These are phyloP conservation scores for Xenopus tropicalis DNA, from an alignment of 2,113 vertebrate species.

Conservation along the genomic window DNA sequence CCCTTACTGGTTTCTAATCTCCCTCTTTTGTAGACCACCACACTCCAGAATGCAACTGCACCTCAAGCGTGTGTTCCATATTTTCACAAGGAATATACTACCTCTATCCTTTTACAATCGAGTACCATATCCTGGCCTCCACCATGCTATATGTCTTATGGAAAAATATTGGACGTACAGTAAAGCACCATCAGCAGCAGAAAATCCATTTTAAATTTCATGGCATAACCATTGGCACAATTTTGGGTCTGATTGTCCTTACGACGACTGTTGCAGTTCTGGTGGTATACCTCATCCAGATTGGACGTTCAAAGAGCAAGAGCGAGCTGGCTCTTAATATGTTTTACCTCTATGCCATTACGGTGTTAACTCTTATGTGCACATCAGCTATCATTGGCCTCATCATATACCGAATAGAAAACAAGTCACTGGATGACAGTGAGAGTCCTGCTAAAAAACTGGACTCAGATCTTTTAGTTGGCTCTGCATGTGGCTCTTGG, in stretches of 20 bases:
- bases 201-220: constrained; percentile 63
- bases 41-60: constrained; percentile 83
- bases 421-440: constrained; percentile 71
- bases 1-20: neutral
- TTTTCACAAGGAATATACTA: constrained; percentile 86
- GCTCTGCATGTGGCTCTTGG: constrained; percentile 88
- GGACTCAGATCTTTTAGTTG: constrained; percentile 82
- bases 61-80: constrained; percentile 73
- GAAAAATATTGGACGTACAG: constrained; percentile 89
- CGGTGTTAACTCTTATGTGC: constrained; percentile 80
- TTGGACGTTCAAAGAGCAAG: constrained; percentile 70
- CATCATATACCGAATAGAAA: constrained; percentile 76
- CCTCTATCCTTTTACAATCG: constrained; percentile 93
- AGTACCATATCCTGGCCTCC: constrained; percentile 95
- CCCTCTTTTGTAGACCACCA: constrained; percentile 66
- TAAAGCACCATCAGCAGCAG: constrained; percentile 66
- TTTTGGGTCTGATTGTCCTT: constrained; percentile 75
- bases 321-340: constrained; percentile 78
- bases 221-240: constrained; percentile 68
- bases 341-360: constrained; percentile 84
- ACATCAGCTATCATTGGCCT: constrained; percentile 69
- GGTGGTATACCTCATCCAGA: constrained; percentile 82
- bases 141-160: constrained; percentile 91
- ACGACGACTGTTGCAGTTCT: constrained; percentile 82
- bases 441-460: constrained; percentile 85